These are phyloP conservation scores for Morpho helenor DNA, from an alignment of 2,888 invertebrate species.

Conservation along the genomic window DNA sequence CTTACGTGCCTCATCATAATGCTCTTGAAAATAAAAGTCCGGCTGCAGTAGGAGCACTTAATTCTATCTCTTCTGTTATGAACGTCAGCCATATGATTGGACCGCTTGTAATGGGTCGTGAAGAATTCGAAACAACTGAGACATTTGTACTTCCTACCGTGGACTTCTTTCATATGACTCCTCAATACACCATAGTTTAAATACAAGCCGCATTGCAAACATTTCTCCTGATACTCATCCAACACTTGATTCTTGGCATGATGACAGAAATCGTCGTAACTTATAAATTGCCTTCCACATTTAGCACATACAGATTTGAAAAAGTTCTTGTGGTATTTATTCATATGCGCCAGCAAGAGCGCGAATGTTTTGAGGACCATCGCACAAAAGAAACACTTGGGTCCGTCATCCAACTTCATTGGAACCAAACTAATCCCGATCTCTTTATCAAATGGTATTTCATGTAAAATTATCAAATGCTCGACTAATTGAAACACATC, in stretches of 20 bases:
- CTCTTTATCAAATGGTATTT: slow-evolving; percentile 28
- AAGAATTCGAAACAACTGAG: slow-evolving; percentile 28
- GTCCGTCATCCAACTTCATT: slow-evolving; percentile 39
- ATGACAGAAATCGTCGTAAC: slow-evolving; percentile 41
- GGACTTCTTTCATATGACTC: slow-evolving; percentile 29
- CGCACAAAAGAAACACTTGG: slow-evolving; percentile 43
- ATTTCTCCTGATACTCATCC: slow-evolving; percentile 22
- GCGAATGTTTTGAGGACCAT: slow-evolving; percentile 40
- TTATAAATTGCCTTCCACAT: slow-evolving; percentile 57
- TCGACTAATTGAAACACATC: slow-evolving; percentile 34
- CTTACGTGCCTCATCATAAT: slow-evolving; percentile 36
- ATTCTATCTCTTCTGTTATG: slow-evolving; percentile 27
- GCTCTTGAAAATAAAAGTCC: slow-evolving; percentile 29
- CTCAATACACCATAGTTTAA: slow-evolving; percentile 23
- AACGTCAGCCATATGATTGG: slow-evolving; percentile 28
- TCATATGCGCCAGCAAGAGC: slow-evolving; percentile 38
- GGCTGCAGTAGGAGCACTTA: slow-evolving; percentile 28
- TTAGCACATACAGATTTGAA: slow-evolving; percentile 38
- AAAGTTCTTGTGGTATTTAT: slow-evolving; percentile 38
- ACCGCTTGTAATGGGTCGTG: slow-evolving; percentile 28
- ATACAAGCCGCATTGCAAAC: slow-evolving; percentile 24
- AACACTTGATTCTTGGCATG: slow-evolving; percentile 41
- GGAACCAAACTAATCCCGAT: slow-evolving; percentile 31
- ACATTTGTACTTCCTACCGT: slow-evolving; percentile 31
- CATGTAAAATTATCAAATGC: slow-evolving; percentile 35